These are phyloP conservation scores for Actinostola sp. DNA, from an alignment of 92 coral and sea anemone species.

Conservation along the genomic window DNA sequence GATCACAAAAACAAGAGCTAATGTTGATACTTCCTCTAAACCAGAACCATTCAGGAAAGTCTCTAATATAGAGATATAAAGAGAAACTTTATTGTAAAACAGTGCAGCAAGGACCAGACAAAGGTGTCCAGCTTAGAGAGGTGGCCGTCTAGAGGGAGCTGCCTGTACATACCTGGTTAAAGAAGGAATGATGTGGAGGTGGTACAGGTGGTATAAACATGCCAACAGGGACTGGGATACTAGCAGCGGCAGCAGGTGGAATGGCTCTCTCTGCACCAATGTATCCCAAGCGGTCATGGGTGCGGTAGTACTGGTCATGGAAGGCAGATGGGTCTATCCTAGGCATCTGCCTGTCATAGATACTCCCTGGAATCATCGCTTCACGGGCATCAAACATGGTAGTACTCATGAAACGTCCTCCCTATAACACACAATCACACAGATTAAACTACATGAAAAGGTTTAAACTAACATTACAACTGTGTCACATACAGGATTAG, in stretches of 20 bases:
- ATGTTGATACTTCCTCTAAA: too few relatives aligned
- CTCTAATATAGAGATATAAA: too few relatives aligned
- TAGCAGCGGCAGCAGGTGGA: slow-evolving; percentile 97
- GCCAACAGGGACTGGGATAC: slow-evolving; percentile 98
- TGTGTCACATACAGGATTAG: slow-evolving; percentile 78
- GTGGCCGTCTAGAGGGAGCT: too few relatives aligned
- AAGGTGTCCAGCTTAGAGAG: too few relatives aligned
- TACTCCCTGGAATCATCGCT: slow-evolving; percentile 93
- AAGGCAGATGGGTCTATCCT: slow-evolving; percentile 92
- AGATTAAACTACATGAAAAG: not conserved
- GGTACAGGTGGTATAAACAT: slow-evolving; percentile 99
- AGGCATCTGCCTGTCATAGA: slow-evolving; percentile 87
- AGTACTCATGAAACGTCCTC: slow-evolving; percentile 98
- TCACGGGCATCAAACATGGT: slow-evolving; percentile 99
- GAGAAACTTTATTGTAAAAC: too few relatives aligned
- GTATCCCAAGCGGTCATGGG: slow-evolving; percentile 97
- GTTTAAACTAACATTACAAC: not conserved
- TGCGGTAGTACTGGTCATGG: slow-evolving; percentile 94
- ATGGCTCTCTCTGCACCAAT: slow-evolving; percentile 98
- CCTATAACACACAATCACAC: too few relatives aligned
- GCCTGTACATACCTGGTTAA: slow-evolving; percentile 96
- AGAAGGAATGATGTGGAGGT: slow-evolving; percentile 97
- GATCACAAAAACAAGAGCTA: too few relatives aligned
- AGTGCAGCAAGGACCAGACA: too few relatives aligned
- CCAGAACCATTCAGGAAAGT: too few relatives aligned